Conservation (phyloP, 1,140 invertebrate genomes). For the Dendrolimus kikuchii region DNA sequence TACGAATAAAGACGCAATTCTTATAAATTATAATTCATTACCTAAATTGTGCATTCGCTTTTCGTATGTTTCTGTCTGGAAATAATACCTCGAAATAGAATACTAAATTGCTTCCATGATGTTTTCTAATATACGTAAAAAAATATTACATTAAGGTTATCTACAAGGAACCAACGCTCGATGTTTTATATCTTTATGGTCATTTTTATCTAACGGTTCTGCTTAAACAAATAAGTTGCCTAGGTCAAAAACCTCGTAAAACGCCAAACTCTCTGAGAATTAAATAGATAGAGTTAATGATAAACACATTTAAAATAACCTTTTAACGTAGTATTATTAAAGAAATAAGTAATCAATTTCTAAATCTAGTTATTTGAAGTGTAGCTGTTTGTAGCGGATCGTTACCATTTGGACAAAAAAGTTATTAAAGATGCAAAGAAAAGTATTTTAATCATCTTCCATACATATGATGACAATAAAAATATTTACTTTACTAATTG, state of each 20-base stretch:
- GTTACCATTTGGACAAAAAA: no score
- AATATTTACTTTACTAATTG: no score
- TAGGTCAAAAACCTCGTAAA: constrained; percentile 63
- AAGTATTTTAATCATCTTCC: no score
- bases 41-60: no score
- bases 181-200: constrained; percentile 24
- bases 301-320: no score
- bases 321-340: no score
- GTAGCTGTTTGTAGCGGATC: no score
- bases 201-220: constrained; percentile 37
- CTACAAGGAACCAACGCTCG: constrained; percentile 11
- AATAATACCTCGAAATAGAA: not conserved
- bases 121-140: constrained; percentile 12
- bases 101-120: constrained; percentile 10
- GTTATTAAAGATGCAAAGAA: no score
- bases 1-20: no score
- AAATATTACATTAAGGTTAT: constrained; percentile 15
- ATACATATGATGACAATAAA: no score
- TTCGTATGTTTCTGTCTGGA: no score
- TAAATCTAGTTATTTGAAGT: not conserved
- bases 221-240: constrained; percentile 30
- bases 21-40: not conserved
- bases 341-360: not conserved
- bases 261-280: not conserved
- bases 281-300: no score